A percentile compares a stretch with the other conserved stretches of the same genome.
phyloP scores from a whole-genome alignment of 1,140 invertebrate genomes.

The Lepidotrigona ventralis region DNA sequence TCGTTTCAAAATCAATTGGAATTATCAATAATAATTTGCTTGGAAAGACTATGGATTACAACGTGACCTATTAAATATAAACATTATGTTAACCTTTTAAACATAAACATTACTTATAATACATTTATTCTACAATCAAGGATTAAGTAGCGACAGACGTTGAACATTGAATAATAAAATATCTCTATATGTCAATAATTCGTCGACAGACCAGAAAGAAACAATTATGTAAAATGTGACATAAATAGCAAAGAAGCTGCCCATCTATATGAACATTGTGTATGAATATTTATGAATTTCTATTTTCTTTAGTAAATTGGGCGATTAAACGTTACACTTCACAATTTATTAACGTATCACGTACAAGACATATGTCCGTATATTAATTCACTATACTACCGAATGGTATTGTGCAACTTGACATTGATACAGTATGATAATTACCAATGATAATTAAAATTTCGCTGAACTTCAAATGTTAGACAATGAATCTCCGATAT shows the following conservation, averaged over 20 bases:
- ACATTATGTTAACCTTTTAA: conserved; percentile 2
- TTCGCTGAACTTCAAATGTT: conserved; percentile 8
- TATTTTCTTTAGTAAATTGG: not conserved
- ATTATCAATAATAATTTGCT: conserved; percentile 20
- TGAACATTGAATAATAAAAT: not conserved
- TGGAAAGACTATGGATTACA: not conserved
- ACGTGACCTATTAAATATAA: not conserved
- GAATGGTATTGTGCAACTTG: conserved; percentile 9
- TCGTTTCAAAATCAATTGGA: not conserved
- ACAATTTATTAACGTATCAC: conserved; percentile 22
- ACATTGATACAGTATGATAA: conserved; percentile 22
- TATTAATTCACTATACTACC: not conserved
- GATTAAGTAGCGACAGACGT: not conserved
- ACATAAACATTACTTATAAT: conserved; percentile 8
- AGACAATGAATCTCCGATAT: conserved; percentile 17
- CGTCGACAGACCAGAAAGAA: not conserved
- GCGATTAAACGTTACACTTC: conserved; percentile 3
- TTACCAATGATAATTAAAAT: conserved; percentile 2
- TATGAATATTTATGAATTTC: conserved; percentile 28
- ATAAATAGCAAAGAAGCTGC: not conserved
- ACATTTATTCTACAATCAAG: not conserved
- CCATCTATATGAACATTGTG: not conserved
- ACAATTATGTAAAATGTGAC: not conserved
- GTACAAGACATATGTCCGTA: conserved; percentile 42
- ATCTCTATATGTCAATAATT: not conserved